Conservation (phyloP, 2,888 invertebrate species). For the Spisula subtruncata region DNA sequence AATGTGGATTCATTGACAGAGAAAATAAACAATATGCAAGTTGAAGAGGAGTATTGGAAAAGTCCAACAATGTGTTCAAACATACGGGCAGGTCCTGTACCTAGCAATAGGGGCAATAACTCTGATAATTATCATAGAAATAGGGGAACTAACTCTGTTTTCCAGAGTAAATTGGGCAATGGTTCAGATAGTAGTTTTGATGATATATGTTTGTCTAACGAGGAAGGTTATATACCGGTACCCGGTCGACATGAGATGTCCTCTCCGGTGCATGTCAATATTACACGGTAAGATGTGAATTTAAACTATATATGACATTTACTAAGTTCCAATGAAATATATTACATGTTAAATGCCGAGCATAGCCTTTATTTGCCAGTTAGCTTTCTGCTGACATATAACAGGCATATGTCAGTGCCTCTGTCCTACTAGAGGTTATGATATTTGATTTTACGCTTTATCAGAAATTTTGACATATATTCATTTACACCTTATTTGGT, state of each 20-base stretch:
- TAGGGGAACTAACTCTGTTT: background rate
- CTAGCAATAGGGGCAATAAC: background rate
- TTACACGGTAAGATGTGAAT: slow-evolving; percentile 28
- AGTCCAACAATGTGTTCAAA: slow-evolving; percentile 6
- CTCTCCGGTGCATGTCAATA: slow-evolving; percentile 24
- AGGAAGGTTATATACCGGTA: background rate
- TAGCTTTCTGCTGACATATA: too few relatives aligned
- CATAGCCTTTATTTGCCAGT: too few relatives aligned
- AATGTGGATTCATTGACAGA: slow-evolving; percentile 17
- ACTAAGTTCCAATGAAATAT: background rate
- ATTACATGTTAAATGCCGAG: too few relatives aligned
- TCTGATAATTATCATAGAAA: background rate
- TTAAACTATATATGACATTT: too few relatives aligned
- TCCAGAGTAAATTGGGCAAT: background rate
- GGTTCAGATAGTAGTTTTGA: background rate
- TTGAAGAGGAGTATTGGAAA: slow-evolving; percentile 29
- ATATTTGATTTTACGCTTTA: too few relatives aligned
- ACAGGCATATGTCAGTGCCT: too few relatives aligned
- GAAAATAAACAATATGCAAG: slow-evolving; percentile 47
- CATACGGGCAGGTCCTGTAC: background rate
- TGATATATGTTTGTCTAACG: background rate
- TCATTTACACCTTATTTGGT: background rate
- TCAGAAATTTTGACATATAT: background rate
- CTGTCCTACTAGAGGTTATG: too few relatives aligned
- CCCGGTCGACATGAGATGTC: slow-evolving; percentile 31